Evolutionary conservation across 2,113 vertebrate genomes (phyloP).

Genomic region (Hipposideros armiger): DNA sequence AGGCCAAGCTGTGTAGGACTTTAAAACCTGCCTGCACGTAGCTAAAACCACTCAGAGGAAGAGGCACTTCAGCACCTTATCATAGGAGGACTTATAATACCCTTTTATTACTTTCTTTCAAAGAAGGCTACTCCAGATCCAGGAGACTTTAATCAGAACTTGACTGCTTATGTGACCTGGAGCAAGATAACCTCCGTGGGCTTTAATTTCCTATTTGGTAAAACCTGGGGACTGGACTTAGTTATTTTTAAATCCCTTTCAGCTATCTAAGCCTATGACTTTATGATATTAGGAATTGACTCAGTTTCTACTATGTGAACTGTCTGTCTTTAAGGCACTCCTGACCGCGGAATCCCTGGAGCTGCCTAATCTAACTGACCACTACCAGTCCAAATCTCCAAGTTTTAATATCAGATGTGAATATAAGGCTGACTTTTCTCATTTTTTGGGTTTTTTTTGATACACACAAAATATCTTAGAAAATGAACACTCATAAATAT

Average conservation of each 20-base stretch:
- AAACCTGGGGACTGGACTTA: not conserved
- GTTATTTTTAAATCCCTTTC: conserved; percentile 41
- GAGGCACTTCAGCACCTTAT: not conserved
- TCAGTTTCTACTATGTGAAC: not conserved
- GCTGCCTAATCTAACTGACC: not conserved
- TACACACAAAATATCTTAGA: not conserved
- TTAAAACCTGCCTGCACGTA: not conserved
- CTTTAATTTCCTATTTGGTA: conserved; percentile 39
- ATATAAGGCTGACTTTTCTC: not conserved
- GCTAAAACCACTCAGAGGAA: not conserved
- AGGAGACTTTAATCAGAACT: not conserved
- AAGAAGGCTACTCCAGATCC: not conserved
- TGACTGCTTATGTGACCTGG: not conserved
- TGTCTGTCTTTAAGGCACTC: not conserved
- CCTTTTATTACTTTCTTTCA: conserved; percentile 9
- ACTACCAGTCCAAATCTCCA: not conserved
- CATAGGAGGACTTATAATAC: not conserved
- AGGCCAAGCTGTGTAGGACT: not conserved
- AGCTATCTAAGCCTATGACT: not conserved
- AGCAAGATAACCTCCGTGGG: not conserved
- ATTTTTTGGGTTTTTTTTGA: not conserved
- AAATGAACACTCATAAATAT: not conserved
- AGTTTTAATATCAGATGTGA: not conserved
- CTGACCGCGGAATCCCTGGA: not conserved
- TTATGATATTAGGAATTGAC: not conserved